phyloP scores from a whole-genome alignment of 2,113 vertebrate genomes.

The Oenanthe melanoleuca region DNA sequence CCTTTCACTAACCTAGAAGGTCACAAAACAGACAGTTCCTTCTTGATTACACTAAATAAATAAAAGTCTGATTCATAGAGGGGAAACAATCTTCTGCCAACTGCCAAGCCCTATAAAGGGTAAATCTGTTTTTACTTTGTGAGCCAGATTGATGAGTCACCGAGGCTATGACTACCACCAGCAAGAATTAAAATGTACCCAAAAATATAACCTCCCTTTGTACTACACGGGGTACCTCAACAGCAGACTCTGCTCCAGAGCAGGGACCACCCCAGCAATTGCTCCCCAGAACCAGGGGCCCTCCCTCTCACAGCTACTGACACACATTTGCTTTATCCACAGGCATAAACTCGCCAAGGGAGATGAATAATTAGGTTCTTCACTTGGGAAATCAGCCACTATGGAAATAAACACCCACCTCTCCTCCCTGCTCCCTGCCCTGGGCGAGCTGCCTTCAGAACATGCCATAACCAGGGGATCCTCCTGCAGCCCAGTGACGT shows the following conservation, averaged over 20 bases:
- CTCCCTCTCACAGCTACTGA: not conserved
- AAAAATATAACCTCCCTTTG: constrained; percentile 47
- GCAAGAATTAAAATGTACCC: constrained; percentile 57
- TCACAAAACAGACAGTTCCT: constrained; percentile 82
- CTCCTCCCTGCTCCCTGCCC: not conserved
- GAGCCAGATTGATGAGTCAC: constrained; percentile 79
- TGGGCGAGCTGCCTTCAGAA: not conserved
- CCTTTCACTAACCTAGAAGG: constrained; percentile 79
- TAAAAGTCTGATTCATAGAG: constrained; percentile 74
- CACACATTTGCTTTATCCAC: not conserved
- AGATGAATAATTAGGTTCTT: not conserved
- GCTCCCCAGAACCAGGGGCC: not conserved
- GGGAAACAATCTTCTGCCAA: constrained; percentile 69
- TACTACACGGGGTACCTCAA: not conserved
- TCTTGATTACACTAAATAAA: constrained; percentile 83
- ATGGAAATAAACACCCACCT: not conserved
- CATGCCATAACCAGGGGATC: not conserved
- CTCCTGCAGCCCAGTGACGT: rapidly evolving
- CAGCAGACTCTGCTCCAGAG: not conserved
- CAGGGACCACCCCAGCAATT: not conserved
- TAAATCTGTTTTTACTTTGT: constrained; percentile 73
- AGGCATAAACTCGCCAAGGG: not conserved
- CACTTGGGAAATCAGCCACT: not conserved
- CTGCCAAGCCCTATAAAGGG: constrained; percentile 67
- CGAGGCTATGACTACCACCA: constrained; percentile 71